Base-by-base conservation (phyloP, 2,113 vertebrate species). In the Ammospiza nelsoni region DNA sequence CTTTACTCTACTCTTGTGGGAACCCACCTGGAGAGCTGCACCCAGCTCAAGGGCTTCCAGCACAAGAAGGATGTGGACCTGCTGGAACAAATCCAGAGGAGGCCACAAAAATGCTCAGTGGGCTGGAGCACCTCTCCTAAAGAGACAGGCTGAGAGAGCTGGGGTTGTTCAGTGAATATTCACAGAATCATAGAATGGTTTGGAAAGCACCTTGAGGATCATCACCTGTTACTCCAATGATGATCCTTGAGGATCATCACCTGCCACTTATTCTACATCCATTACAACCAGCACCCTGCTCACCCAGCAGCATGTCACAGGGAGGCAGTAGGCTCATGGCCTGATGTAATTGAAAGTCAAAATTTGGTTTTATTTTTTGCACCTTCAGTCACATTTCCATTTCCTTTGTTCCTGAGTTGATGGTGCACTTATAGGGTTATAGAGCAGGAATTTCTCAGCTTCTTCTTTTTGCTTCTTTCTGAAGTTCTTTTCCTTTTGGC, bases 1-100 rank as follows among this genome's bases (percentile, higher is more conserved):
- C 15, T 51, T 39, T 16, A 5, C 37, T 22, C 25, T 0, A 0
- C 18, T 59, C 37, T 9, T 23, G 37, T 39, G 61, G 24, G 33
- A 72, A 2, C 35, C 9, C 58, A 39, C 35, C 31, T 52, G 27
- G 9, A 39, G 19, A 23, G 6, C 44, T 81, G 22, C 33, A 28
- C 43, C 52, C 59, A 59, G 33, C 39, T 27, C 4, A 0, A 43
- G 35, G 31, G 31, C 25, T 51, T 35, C 86, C 76, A 44, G 19
- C 43, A 28, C 4, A 24, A 28, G 22, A 58, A 66, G 17, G 33
- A 51, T 37, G 27, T 37, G 31, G 9, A 51, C 59, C 27, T 1
- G 0, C 37, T 58, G 33, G 33, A 51, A 15, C 1, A 0, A 81
- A 44, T 14, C 33, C 68, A 59, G 23, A 81, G 33, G 37, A 74